These are phyloP conservation scores for Trematocara variabile DNA, from an alignment of 2,113 vertebrate species.

Conservation along the genomic window DNA sequence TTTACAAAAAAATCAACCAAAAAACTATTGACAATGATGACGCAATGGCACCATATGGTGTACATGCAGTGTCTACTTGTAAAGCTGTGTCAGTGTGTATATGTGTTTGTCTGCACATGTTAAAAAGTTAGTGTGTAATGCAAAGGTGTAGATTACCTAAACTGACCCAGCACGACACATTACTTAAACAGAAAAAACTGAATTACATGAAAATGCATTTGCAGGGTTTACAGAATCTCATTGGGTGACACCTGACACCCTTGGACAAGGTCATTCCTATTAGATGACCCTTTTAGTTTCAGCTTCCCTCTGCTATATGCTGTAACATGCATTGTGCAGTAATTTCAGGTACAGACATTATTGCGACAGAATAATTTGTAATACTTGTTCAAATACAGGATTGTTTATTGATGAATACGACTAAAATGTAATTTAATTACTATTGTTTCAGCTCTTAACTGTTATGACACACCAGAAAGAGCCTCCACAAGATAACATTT, in stretches of 20 bases:
- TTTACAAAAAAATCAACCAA: slow-evolving; percentile 35
- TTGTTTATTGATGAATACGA: neutral
- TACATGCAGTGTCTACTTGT: neutral
- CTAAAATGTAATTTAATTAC: neutral
- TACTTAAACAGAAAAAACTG: neutral
- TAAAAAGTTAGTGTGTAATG: neutral
- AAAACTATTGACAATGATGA: slow-evolving; percentile 27
- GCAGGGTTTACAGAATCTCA: neutral
- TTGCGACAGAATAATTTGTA: neutral
- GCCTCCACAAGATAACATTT: neutral
- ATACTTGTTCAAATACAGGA: neutral
- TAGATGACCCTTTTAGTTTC: slow-evolving; percentile 2
- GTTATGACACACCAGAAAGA: neutral
- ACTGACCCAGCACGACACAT: neutral
- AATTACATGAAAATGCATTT: neutral
- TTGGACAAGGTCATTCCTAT: slow-evolving; percentile 15
- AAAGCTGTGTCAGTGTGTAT: neutral
- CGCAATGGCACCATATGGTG: slow-evolving; percentile 22
- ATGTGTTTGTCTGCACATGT: neutral
- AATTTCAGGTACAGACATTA: neutral
- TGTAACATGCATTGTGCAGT: neutral
- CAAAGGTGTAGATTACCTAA: neutral
- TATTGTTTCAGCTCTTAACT: neutral
- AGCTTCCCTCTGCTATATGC: neutral
- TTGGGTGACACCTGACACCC: neutral